Evolutionary conservation across 2,797 vertebrate genomes (phyloP).

Genomic region (Sebastes baramenuke): DNA sequence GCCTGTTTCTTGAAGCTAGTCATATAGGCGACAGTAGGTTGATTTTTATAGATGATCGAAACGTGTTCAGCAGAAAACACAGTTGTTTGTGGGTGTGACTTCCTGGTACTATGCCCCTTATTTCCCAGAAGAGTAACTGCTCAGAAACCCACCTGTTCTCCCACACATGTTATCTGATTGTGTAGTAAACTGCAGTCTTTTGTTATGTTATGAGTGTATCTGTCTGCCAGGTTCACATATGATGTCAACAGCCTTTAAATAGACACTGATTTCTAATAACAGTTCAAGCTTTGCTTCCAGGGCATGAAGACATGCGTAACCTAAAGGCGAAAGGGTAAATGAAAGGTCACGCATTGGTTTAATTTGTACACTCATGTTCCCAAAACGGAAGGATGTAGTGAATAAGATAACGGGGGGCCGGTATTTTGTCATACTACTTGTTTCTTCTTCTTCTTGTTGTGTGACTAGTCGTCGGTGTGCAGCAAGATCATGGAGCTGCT

Average conservation of each 20-base stretch:
- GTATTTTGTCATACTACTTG: neutral
- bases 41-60: neutral
- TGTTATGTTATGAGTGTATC: neutral
- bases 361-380: no score
- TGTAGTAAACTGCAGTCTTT: neutral
- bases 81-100: slow-evolving; percentile 47
- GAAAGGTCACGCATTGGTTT: neutral
- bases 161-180: slow-evolving; percentile 1
- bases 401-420: neutral
- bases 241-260: neutral
- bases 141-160: slow-evolving; percentile 51
- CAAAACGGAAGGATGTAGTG: neutral
- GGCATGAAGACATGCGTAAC: neutral
- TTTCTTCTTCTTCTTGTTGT: neutral
- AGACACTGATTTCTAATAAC: neutral
- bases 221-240: neutral
- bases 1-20: neutral
- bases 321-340: neutral
- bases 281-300: neutral
- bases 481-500: slow-evolving; percentile 94
- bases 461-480: slow-evolving; percentile 90
- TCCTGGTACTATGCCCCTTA: slow-evolving; percentile 26
- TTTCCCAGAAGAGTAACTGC: slow-evolving; percentile 42
- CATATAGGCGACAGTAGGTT: neutral
- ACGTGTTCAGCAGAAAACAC: neutral